Evolutionary conservation across 2,888 invertebrate genomes (phyloP).

Genomic region (Macrophya annulata): DNA sequence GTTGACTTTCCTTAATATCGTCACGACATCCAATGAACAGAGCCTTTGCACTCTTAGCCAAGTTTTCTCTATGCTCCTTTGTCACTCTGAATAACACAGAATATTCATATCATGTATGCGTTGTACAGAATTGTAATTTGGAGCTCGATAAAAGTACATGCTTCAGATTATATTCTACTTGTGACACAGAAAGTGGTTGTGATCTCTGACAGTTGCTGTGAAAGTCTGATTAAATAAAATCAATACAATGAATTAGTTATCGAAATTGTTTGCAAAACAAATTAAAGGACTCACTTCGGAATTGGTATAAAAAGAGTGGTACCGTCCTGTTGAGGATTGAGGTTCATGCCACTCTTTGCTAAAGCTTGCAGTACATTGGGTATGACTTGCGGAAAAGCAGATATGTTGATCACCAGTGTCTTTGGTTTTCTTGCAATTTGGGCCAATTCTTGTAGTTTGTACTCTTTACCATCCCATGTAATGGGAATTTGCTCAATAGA

Average conservation of each 20-base stretch:
- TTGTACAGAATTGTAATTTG: no score
- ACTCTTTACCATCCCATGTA: constrained; percentile 89
- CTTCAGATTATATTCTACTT: neutral
- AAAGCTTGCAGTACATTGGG: constrained; percentile 90
- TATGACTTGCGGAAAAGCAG: constrained; percentile 92
- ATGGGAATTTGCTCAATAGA: constrained; percentile 90
- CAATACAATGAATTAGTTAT: neutral
- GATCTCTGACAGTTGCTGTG: neutral
- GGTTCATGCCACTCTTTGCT: constrained; percentile 91
- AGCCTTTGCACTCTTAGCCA: constrained; percentile 93
- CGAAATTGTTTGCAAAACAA: neutral
- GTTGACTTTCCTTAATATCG: constrained; percentile 88
- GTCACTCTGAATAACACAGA: constrained; percentile 85
- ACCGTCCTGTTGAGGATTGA: constrained; percentile 97
- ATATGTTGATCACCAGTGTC: constrained; percentile 91
- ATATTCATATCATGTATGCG: neutral
- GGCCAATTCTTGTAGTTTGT: constrained; percentile 93
- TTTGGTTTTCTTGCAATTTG: constrained; percentile 94
- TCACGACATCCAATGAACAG: constrained; percentile 91
- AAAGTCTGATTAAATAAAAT: neutral
- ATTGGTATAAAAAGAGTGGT: constrained; percentile 93
- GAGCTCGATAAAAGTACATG: neutral
- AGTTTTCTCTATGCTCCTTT: constrained; percentile 93
- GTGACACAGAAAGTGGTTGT: neutral
- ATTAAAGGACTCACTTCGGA: constrained; percentile 86